These are phyloP conservation scores for Leucophenga maculata DNA, from an alignment of 2,888 invertebrate genomes.

Conservation along the genomic window DNA sequence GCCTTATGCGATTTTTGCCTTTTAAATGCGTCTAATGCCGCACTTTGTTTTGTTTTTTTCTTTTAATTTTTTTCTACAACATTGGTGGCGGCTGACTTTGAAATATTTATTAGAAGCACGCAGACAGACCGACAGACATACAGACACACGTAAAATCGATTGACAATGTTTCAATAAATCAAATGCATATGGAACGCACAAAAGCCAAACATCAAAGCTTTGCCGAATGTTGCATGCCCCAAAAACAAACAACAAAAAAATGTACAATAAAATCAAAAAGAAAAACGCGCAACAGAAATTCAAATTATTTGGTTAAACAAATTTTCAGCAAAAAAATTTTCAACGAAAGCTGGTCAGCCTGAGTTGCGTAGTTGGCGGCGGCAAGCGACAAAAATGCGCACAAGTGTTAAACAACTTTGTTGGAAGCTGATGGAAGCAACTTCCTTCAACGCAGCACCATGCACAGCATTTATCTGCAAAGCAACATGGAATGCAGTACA, in stretches of 20 bases:
- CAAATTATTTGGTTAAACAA: slow-evolving; percentile 23
- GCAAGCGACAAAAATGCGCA: slow-evolving; percentile 32
- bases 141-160: not conserved
- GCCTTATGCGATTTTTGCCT: too few species aligned
- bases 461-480: not conserved
- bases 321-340: not conserved
- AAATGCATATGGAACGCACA: slow-evolving; percentile 13
- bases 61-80: not conserved
- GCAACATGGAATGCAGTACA: slow-evolving; percentile 28
- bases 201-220: not conserved
- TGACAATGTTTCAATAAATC: slow-evolving; percentile 21
- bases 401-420: slow-evolving; percentile 40
- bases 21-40: not conserved
- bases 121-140: not conserved
- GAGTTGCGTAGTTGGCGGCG: not conserved
- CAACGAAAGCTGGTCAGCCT: not conserved
- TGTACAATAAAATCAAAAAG: not conserved
- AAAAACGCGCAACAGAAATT: slow-evolving; percentile 3
- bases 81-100: slow-evolving; percentile 9
- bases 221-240: not conserved
- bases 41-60: not conserved
- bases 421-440: slow-evolving; percentile 14
- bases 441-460: not conserved
- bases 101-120: slow-evolving; percentile 18
- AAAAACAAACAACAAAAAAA: not conserved